Evolutionary conservation across 2,797 vertebrate species (phyloP).

Genomic region (Anisognathus igniventris): DNA sequence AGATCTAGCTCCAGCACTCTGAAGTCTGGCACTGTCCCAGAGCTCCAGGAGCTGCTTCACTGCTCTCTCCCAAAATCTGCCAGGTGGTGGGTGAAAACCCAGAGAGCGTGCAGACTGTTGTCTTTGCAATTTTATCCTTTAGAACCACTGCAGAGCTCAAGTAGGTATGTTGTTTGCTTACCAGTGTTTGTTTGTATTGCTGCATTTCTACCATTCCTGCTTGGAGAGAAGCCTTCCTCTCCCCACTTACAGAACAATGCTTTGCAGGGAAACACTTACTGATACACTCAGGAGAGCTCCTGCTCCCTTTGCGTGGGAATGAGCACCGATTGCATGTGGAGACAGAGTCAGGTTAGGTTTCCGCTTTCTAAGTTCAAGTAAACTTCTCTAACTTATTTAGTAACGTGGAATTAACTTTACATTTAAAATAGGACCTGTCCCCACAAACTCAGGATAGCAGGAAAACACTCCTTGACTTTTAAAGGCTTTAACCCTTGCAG

Average conservation of each 20-base stretch:
- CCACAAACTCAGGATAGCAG: neutral
- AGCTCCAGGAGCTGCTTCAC: neutral
- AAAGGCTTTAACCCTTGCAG: neutral
- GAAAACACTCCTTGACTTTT: neutral
- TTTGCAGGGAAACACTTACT: slow-evolving; percentile 2
- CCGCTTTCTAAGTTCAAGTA: neutral
- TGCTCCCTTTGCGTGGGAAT: slow-evolving; percentile 43
- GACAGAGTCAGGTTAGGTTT: slow-evolving; percentile 15
- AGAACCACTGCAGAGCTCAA: neutral
- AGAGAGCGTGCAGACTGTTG: neutral
- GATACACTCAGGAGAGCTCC: neutral
- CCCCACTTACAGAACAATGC: neutral
- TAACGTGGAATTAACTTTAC: neutral
- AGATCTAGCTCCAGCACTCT: neutral
- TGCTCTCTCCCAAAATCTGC: neutral
- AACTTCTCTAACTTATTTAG: slow-evolving; percentile 36
- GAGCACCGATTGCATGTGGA: neutral
- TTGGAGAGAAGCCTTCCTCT: neutral
- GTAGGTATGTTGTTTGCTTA: neutral
- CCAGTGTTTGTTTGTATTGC: slow-evolving; percentile 9
- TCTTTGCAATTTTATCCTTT: neutral
- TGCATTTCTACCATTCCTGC: slow-evolving; percentile 38
- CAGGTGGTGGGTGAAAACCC: neutral
- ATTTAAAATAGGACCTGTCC: neutral
- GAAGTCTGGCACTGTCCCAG: neutral